Evolutionary conservation across 2,113 vertebrate genomes (phyloP).

Genomic region (Paratilapia polleni): DNA sequence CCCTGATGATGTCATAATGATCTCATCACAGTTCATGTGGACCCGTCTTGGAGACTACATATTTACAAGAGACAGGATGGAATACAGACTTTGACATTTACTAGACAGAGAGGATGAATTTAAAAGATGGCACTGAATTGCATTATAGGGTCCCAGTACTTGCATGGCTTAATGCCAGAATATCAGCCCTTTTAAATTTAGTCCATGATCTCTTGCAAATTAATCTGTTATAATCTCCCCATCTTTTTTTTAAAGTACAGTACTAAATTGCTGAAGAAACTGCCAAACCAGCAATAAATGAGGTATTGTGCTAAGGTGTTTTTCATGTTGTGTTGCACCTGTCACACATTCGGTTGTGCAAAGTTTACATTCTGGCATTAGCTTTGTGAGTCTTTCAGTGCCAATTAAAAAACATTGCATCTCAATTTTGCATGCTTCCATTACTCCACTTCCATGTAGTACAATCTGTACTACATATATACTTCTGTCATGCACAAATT

Average conservation of each 20-base stretch:
- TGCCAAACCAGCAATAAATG: not conserved
- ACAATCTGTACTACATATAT: too few relatives aligned
- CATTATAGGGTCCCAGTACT: not conserved
- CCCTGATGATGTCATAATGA: constrained; percentile 9
- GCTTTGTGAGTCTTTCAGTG: not conserved
- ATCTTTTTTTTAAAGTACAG: not conserved
- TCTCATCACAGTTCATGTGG: not conserved
- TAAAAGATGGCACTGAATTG: not conserved
- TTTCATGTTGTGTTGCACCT: not conserved
- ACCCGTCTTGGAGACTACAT: not conserved
- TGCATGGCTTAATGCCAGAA: not conserved
- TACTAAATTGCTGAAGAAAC: not conserved
- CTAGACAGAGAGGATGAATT: not conserved
- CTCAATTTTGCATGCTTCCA: not conserved
- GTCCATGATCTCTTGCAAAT: not conserved
- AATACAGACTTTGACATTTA: constrained; percentile 5
- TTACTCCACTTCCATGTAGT: too few relatives aligned
- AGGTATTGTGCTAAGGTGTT: not conserved
- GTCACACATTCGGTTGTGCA: not conserved
- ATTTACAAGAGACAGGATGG: constrained; percentile 1
- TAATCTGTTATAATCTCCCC: not conserved
- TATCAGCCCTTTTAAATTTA: not conserved
- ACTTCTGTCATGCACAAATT: too few relatives aligned
- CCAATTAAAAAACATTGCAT: too few relatives aligned
- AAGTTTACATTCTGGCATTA: not conserved